Conservation (phyloP, 2,797 vertebrate species). For the Notoglanidium macrostoma region DNA sequence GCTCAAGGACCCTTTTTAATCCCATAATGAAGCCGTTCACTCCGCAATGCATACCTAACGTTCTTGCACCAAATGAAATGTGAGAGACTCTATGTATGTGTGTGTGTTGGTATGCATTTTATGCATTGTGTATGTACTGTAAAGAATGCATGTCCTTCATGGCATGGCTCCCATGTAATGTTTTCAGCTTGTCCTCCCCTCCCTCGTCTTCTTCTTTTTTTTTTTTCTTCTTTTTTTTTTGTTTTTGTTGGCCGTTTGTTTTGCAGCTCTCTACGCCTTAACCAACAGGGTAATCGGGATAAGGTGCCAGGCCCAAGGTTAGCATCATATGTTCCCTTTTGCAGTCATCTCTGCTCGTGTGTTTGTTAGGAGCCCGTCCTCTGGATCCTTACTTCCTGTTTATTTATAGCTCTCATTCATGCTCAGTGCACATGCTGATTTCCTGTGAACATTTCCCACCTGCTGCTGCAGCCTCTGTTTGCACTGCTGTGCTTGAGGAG, state of each 20-base stretch:
- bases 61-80: constrained; percentile 42
- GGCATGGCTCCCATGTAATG: constrained; percentile 80
- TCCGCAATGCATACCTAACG: constrained; percentile 8
- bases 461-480: constrained; percentile 58
- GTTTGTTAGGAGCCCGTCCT: constrained; percentile 76
- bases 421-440: constrained; percentile 44
- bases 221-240: constrained; percentile 57
- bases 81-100: constrained; percentile 41
- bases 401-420: constrained; percentile 19
- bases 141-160: constrained; percentile 80
- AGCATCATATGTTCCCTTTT: constrained; percentile 89
- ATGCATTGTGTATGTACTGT: constrained; percentile 18
- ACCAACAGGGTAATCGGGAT: constrained; percentile 97
- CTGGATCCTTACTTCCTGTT: constrained; percentile 69
- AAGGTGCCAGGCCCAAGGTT: constrained; percentile 98
- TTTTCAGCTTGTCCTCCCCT: constrained; percentile 54
- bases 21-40: constrained; percentile 31
- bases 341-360: constrained; percentile 81
- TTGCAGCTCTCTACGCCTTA: constrained; percentile 99
- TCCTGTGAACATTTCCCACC: constrained; percentile 62
- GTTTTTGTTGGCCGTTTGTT: constrained; percentile 91
- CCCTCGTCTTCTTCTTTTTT: constrained; percentile 65
- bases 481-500: constrained; percentile 19
- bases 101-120: constrained; percentile 34
- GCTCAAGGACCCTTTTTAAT: constrained; percentile 32